Conservation (phyloP, 2,113 vertebrate genomes). For the Clarias gariepinus region DNA sequence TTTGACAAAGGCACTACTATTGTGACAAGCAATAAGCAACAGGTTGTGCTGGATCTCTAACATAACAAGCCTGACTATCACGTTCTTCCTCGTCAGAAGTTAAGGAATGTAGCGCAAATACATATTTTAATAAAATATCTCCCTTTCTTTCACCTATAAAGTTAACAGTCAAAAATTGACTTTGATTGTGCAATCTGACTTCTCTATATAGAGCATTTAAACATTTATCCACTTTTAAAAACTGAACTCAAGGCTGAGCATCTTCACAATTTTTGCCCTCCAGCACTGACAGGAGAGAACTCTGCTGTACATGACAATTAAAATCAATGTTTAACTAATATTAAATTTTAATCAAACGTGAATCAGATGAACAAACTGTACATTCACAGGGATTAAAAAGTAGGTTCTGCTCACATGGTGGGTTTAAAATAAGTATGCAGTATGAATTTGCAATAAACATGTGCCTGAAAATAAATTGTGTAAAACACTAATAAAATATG, state of each 20-base stretch:
- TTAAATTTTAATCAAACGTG: not conserved
- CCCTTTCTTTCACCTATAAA: not conserved
- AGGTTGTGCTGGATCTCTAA: not conserved
- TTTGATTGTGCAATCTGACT: not conserved
- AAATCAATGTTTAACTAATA: not conserved
- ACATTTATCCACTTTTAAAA: not conserved
- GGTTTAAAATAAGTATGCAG: not conserved
- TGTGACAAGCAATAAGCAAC: not conserved
- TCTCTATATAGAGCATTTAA: not conserved
- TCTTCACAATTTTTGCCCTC: not conserved
- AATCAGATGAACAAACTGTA: slow-evolving; percentile 1
- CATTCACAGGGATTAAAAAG: slow-evolving; percentile 4
- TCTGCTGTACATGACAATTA: not conserved
- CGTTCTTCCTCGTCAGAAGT: not conserved
- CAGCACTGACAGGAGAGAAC: not conserved
- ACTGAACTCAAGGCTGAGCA: not conserved
- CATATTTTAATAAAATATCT: not conserved
- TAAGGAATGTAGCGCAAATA: not conserved
- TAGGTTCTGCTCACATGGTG: not conserved
- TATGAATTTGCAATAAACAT: not conserved
- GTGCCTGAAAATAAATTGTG: not conserved
- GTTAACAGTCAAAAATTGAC: not conserved
- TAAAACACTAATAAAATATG: not conserved
- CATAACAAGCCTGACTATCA: not conserved
- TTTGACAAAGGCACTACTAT: slow-evolving; percentile 21